Conservation (phyloP, 2,888 invertebrate species). For the Lottia gigantea region DNA sequence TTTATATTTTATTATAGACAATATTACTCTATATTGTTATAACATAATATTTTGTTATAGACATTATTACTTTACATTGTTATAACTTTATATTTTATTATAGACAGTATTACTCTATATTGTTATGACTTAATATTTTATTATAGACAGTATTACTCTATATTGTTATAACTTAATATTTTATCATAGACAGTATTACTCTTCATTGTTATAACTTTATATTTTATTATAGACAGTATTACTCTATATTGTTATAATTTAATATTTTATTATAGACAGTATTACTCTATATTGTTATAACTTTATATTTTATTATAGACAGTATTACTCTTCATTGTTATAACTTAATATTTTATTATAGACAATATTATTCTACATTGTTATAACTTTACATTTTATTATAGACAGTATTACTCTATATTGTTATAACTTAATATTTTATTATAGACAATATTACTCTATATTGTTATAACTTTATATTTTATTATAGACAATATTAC, state of each 20-base stretch:
- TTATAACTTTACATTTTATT: slow-evolving; percentile 68
- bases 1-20: slow-evolving; percentile 66
- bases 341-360: slow-evolving; percentile 68
- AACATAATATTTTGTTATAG: slow-evolving; percentile 60
- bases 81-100: slow-evolving; percentile 67
- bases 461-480: slow-evolving; percentile 68
- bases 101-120: slow-evolving; percentile 58
- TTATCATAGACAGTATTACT: slow-evolving; percentile 59
- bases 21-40: slow-evolving; percentile 58
- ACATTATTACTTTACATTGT: slow-evolving; percentile 60
- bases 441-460: slow-evolving; percentile 60
- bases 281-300: slow-evolving; percentile 65
- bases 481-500: slow-evolving; percentile 60
- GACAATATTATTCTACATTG: slow-evolving; percentile 61
- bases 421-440: slow-evolving; percentile 68
- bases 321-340: slow-evolving; percentile 60
- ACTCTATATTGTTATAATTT: slow-evolving; percentile 69
- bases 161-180: slow-evolving; percentile 68
- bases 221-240: slow-evolving; percentile 56
- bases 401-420: slow-evolving; percentile 59
- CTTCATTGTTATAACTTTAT: slow-evolving; percentile 68
- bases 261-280: slow-evolving; percentile 48
- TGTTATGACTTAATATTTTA: slow-evolving; percentile 68
- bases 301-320: slow-evolving; percentile 65
- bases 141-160: slow-evolving; percentile 58